phyloP scores from a whole-genome alignment of 2,113 vertebrate genomes.

The Dasyurus viverrinus region DNA sequence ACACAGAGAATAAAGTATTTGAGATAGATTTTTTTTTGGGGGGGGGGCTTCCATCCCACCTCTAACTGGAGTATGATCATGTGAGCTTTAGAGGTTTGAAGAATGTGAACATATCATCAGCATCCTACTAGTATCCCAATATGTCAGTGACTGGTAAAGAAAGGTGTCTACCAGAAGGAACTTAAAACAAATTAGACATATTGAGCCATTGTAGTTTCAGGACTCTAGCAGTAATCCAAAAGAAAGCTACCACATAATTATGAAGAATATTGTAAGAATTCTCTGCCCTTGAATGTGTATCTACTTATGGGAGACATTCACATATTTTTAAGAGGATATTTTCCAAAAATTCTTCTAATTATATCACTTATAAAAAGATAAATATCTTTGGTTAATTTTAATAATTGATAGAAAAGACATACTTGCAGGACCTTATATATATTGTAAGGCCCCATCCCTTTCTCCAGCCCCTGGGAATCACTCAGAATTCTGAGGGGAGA shows the following conservation, averaged over 20 bases:
- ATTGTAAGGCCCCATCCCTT: not conserved
- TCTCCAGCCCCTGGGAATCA: not conserved
- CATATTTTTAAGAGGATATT: not conserved
- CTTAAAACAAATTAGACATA: not conserved
- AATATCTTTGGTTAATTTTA: not conserved
- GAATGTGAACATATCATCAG: no score
- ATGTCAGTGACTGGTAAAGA: no score
- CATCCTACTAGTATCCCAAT: no score
- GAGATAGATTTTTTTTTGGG: no score
- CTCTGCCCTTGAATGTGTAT: not conserved
- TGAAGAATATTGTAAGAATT: not conserved
- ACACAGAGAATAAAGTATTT: no score
- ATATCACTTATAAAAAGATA: not conserved
- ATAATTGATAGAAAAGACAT: not conserved
- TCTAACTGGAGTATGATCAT: no score
- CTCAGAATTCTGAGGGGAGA: not conserved
- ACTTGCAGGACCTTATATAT: not conserved
- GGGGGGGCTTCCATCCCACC: no score
- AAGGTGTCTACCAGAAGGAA: no score
- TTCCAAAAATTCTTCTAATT: not conserved
- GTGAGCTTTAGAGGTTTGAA: no score
- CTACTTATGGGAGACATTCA: not conserved
- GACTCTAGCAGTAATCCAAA: not conserved
- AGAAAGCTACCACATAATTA: not conserved
- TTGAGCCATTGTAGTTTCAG: not conserved